Conservation (phyloP, 2,113 vertebrate species). For the Cyprinodon tularosa region DNA sequence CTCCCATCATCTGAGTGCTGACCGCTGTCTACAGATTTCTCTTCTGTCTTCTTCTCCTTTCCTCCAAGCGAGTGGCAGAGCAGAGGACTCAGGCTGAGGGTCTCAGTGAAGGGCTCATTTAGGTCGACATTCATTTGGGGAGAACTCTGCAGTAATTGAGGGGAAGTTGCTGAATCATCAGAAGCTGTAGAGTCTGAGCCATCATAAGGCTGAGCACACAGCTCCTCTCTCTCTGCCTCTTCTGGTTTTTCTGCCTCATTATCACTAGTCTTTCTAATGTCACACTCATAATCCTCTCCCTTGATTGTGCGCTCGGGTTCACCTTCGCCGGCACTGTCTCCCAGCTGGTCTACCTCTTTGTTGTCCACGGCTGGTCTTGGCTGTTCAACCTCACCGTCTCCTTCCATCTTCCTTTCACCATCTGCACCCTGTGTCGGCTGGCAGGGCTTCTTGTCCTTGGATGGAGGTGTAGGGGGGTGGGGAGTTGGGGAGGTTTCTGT, state of each 20-base stretch:
- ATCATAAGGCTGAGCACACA: neutral
- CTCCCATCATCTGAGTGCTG: slow-evolving; percentile 72
- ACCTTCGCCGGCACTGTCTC: slow-evolving; percentile 36
- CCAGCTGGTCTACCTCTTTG: slow-evolving; percentile 5
- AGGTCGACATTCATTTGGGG: slow-evolving; percentile 20
- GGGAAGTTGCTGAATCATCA: slow-evolving; percentile 1
- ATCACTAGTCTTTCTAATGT: neutral
- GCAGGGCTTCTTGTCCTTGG: slow-evolving; percentile 71
- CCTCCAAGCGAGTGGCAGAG: slow-evolving; percentile 22
- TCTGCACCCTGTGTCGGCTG: neutral
- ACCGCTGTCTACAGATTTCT: slow-evolving; percentile 77
- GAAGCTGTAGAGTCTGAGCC: slow-evolving; percentile 3
- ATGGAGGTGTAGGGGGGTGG: slow-evolving; percentile 65
- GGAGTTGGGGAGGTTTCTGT: slow-evolving; percentile 26
- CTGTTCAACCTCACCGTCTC: slow-evolving; percentile 13
- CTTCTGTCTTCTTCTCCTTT: slow-evolving; percentile 57
- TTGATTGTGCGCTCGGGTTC: neutral
- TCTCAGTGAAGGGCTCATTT: slow-evolving; percentile 26
- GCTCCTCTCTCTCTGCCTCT: slow-evolving; percentile 45
- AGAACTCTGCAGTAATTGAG: slow-evolving; percentile 7
- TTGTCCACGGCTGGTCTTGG: neutral
- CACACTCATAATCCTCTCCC: slow-evolving; percentile 44
- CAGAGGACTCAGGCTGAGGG: slow-evolving; percentile 37
- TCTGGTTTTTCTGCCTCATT: slow-evolving; percentile 51
- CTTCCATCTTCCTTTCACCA: slow-evolving; percentile 23